Evolutionary conservation across 2,888 invertebrate species (phyloP).

Genomic region (Plebejus melissa): DNA sequence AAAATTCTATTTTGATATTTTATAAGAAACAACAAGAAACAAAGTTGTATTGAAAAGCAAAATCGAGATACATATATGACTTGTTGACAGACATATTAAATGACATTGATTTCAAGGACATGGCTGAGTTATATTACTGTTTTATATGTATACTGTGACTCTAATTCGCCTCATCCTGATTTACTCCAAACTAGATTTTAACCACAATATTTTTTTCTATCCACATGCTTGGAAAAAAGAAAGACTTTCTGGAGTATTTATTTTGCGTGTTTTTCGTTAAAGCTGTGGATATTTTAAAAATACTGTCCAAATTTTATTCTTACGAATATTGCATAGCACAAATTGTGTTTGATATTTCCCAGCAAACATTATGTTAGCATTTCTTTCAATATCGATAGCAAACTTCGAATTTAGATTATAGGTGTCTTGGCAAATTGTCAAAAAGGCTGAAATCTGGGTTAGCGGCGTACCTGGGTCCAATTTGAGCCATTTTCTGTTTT

Average conservation of each 20-base stretch:
- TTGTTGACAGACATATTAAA: too few species aligned
- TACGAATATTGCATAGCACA: background rate
- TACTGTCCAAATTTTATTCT: too few species aligned
- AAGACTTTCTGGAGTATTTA: background rate
- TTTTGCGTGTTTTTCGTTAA: background rate
- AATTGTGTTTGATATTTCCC: background rate
- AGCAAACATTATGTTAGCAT: background rate
- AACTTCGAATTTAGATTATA: conserved; percentile 13
- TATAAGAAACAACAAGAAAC: background rate
- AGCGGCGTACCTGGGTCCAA: background rate
- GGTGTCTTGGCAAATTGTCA: conserved; percentile 13
- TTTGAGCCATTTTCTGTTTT: background rate
- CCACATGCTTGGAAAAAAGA: background rate
- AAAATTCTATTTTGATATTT: background rate
- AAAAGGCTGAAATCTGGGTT: conserved; percentile 14
- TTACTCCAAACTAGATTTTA: background rate
- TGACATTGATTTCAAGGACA: background rate
- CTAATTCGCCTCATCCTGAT: conserved; percentile 3
- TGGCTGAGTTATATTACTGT: background rate
- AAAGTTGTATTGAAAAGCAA: too few species aligned
- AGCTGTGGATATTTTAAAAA: background rate
- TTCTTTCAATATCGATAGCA: conserved; percentile 1
- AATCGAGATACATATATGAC: too few species aligned
- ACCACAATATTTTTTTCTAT: background rate
- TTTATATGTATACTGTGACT: background rate